Evolutionary conservation across 2,888 invertebrate species (phyloP), one percentile per base, ranked within the genome.

Genomic region (Rapana venosa): DNA sequence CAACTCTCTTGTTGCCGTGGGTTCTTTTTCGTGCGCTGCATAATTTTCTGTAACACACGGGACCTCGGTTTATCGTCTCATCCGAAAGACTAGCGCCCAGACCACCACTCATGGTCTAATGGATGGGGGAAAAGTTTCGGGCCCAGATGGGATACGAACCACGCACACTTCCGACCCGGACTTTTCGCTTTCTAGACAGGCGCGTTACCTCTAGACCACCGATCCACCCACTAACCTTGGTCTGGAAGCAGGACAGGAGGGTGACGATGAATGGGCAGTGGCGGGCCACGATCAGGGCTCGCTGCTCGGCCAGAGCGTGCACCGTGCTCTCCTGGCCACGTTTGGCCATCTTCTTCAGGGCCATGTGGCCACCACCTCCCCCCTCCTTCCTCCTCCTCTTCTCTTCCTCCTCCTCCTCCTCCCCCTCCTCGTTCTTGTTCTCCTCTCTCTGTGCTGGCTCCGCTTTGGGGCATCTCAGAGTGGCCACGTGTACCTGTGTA

Each of bases 171-270:
- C n/a, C n/a, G n/a, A n/a, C n/a, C n/a, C n/a, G n/a, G n/a, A n/a
- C n/a, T n/a, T n/a, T n/a, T n/a, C n/a, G n/a, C n/a, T n/a, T n/a
- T n/a, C n/a, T n/a, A n/a, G n/a, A n/a, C n/a, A n/a, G n/a, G n/a
- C n/a, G n/a, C n/a, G n/a, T n/a, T n/a, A n/a, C n/a, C n/a, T n/a
- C n/a, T n/a, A n/a, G n/a, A n/a, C n/a, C 70, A 70, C 22, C 4
- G 22, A 36, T 6, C 17, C 81, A 36, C 22, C 15, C 36, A 81
- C 81, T 22, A 8, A 89, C 89, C 89, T 89, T 89, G 8, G 89
- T 89, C 85, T 89, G 89, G 77, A 89, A 89, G 85, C 89, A 85
- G 6, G 89, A 84, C 56, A 74, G 1, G 20, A 89, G 74, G 15
- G 66, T 83, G 32, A 89, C 36, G 47, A 89, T 77, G 85, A 89